Percentiles rank a stretch among this genome's conserved stretches.
Evolutionary conservation across 2,797 vertebrate genomes (phyloP).

Genomic region (Characodon lateralis): DNA sequence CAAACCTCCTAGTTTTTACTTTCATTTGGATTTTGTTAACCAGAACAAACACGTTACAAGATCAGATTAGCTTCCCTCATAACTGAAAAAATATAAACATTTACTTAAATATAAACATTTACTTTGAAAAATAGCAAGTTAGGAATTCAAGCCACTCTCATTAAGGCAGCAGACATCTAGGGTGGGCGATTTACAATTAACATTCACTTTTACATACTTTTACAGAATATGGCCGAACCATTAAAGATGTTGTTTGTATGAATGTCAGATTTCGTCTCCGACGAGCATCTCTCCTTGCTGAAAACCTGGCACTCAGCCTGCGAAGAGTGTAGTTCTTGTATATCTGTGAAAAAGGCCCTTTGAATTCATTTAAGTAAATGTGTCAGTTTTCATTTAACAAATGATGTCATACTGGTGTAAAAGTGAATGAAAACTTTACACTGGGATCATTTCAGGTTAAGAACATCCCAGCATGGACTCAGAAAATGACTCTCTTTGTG

Average conservation of each 20-base stretch:
- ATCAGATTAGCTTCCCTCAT: slow-evolving; percentile 5
- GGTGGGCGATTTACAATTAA: background rate
- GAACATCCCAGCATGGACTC: slow-evolving; percentile 16
- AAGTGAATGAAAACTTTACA: slow-evolving; percentile 51
- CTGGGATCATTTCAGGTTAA: slow-evolving; percentile 41
- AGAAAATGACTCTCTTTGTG: slow-evolving; percentile 1
- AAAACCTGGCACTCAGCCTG: background rate
- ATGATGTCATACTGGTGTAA: slow-evolving; percentile 43
- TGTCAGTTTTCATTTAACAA: slow-evolving; percentile 34
- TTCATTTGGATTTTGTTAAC: background rate
- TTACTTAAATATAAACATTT: background rate
- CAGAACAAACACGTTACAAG: background rate
- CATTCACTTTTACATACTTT: background rate
- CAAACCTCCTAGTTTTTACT: background rate
- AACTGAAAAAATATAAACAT: background rate
- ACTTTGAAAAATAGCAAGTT: background rate
- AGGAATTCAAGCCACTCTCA: background rate
- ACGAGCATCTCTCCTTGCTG: background rate
- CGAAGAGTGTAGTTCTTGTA: slow-evolving; percentile 7
- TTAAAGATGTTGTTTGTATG: slow-evolving; percentile 5
- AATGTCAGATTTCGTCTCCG: background rate
- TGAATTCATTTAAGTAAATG: slow-evolving; percentile 39
- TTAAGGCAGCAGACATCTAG: background rate
- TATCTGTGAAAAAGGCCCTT: slow-evolving; percentile 10
- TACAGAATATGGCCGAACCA: background rate